Base-by-base conservation (phyloP, 2,888 invertebrate species). In the Pedicia rivosa region DNA sequence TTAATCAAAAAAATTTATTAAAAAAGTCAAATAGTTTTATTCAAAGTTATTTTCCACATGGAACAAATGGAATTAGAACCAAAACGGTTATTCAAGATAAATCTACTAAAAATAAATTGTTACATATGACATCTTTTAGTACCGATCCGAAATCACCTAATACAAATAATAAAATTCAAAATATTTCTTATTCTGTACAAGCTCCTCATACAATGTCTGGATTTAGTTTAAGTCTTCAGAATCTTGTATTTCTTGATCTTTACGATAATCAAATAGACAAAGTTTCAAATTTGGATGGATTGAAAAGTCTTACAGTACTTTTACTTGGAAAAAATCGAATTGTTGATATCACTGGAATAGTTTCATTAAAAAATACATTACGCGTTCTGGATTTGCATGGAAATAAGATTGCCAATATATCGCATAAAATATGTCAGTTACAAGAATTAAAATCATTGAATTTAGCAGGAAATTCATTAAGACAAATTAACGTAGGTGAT, bases 181-280 rank as follows among this genome's bases (percentile, higher is more conserved):
- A 15, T 26, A 17, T 26, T 9, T 26, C 25, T 7, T 9, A 16
- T 17, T 15, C 35, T 4, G 25, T 10, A 9, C 10, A 35, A 7
- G 16, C 15, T 8, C 17, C 25, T 5, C 12, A 32, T 20, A 17
- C 16, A 2, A 15, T 17, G 16, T 14, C 17, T 12, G 35, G 35
- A 2, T 35, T 35, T 12, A 35, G 35, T 9, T 12, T 16, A 14
- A 26, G 35, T 26, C 12, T 35, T 2, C 49, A 56, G 38, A 77
- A 80, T 59, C 66, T 94, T 40, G 90, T 92, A 13, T 92, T 92
- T 57, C 70, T 94, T 40, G 92, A 94, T 62, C 69, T 94, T 39
- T 94, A 92, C 55, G 88, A 92, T 61, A 94, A 94, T 63, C 88
- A 91, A 59, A 75, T 94, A 43, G 91, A 91, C 46, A 77, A 77